phyloP scores from a whole-genome alignment of 2,797 vertebrate genomes.

The Gymnothorax javanicus region DNA sequence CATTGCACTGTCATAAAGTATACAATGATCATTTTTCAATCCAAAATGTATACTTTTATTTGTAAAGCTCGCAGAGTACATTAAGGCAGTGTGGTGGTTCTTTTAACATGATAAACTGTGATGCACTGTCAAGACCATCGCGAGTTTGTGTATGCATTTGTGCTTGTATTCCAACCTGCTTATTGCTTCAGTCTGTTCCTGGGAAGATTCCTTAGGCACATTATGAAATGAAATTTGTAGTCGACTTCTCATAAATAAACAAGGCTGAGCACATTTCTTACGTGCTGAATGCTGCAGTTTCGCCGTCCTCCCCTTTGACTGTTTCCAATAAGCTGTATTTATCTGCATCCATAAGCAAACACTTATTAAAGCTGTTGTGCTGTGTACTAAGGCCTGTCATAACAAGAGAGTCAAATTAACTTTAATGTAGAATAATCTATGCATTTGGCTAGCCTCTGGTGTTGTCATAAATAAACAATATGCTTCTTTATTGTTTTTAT shows the following conservation, averaged over 20 bases:
- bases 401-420: background rate
- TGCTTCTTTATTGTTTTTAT: slow-evolving; percentile 5
- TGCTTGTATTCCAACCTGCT: no score
- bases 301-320: background rate
- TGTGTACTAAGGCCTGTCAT: background rate
- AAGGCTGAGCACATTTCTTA: background rate
- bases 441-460: background rate
- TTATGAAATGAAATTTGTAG: background rate
- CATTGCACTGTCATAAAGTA: no score
- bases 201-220: background rate
- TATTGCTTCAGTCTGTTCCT: background rate
- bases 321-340: background rate
- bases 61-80: no score
- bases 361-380: background rate
- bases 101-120: no score
- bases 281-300: no score
- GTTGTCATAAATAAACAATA: slow-evolving; percentile 11
- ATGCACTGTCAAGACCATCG: no score
- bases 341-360: background rate
- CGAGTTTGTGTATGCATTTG: no score
- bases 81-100: no score
- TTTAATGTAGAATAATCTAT: background rate
- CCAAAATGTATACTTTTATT: no score
- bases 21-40: no score
- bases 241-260: background rate